Percentiles rank a stretch among this genome's conserved stretches.
phyloP scores from a whole-genome alignment of 2,797 vertebrate species.

The Antrozous pallidus region DNA sequence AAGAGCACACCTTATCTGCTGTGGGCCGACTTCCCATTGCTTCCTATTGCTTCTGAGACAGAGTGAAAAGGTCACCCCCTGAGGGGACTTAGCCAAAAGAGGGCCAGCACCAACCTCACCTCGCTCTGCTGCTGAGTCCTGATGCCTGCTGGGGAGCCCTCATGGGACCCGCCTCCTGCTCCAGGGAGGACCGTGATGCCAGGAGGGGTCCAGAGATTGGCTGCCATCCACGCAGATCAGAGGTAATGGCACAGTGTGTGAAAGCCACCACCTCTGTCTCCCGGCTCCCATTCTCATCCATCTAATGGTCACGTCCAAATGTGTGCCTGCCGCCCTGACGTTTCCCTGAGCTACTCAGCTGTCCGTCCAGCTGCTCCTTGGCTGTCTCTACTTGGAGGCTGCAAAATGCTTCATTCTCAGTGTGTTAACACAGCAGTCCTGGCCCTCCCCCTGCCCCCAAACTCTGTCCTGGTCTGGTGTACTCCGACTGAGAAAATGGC shows the following conservation, averaged over 20 bases:
- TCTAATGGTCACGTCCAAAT: not conserved
- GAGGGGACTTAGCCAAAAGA: not conserved
- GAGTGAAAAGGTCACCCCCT: not conserved
- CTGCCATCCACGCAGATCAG: not conserved
- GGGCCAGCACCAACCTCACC: fast-evolving
- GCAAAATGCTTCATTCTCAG: not conserved
- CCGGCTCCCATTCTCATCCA: not conserved
- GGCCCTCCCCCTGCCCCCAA: not conserved
- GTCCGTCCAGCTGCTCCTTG: not conserved
- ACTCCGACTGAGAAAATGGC: not conserved
- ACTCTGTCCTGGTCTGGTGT: not conserved
- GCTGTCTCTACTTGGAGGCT: not conserved
- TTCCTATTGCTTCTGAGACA: not conserved
- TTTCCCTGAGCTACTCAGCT: not conserved
- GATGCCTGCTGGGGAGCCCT: not conserved
- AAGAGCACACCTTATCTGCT: not conserved
- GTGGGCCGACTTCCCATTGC: not conserved
- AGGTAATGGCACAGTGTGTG: not conserved
- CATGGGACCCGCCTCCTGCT: not conserved
- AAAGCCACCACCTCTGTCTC: not conserved
- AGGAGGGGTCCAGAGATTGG: not conserved
- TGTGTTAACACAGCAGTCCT: not conserved
- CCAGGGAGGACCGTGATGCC: not conserved
- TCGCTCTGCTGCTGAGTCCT: not conserved
- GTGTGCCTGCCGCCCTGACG: not conserved